phyloP scores from a whole-genome alignment of 2,797 vertebrate species.

The Geotrypetes seraphini region DNA sequence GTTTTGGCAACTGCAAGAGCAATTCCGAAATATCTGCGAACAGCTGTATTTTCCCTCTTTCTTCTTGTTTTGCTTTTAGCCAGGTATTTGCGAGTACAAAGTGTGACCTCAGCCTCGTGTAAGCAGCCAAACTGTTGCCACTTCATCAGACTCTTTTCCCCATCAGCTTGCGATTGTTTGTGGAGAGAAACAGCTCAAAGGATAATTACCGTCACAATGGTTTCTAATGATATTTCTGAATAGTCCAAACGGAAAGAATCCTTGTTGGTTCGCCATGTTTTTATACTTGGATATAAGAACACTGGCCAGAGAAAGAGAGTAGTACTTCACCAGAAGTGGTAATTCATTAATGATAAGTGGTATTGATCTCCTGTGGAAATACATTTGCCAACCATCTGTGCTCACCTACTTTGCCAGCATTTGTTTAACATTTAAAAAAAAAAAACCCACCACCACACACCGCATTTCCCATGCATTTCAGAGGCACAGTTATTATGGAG shows the following conservation, averaged over 20 bases:
- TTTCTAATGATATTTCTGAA: conserved; percentile 5
- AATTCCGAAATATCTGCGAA: conserved; percentile 20
- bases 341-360: conserved; percentile 11
- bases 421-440: too few relatives aligned
- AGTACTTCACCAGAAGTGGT: conserved; percentile 10
- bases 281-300: background rate
- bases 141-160: conserved; percentile 34
- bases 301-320: background rate
- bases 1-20: conserved; percentile 18
- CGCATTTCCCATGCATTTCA: too few relatives aligned
- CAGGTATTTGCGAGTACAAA: conserved; percentile 24
- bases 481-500: too few relatives aligned
- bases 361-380: too few relatives aligned
- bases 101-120: conserved; percentile 44
- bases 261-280: background rate
- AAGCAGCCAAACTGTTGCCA: conserved; percentile 33
- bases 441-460: too few relatives aligned
- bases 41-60: conserved; percentile 27
- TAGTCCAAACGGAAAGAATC: background rate
- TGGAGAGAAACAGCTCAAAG: conserved; percentile 37
- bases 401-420: too few relatives aligned
- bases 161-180: conserved; percentile 32
- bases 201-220: conserved; percentile 34
- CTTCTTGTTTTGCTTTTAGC: conserved; percentile 11
- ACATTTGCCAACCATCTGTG: too few relatives aligned